These are phyloP conservation scores for Leptopilina myrica DNA, from an alignment of 2,888 invertebrate species.

Conservation along the genomic window DNA sequence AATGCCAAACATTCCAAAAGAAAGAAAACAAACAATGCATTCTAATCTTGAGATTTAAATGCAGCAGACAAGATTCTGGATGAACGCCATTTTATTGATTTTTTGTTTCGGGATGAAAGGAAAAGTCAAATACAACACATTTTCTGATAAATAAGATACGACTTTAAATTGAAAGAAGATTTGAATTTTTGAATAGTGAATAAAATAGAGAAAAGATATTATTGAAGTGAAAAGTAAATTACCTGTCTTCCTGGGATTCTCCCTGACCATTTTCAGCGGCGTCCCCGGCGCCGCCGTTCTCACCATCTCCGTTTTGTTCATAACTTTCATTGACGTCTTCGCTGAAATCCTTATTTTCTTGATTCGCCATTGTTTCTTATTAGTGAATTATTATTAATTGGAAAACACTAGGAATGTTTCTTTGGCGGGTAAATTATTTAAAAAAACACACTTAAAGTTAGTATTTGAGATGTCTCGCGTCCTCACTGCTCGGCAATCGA, in stretches of 20 bases:
- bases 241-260: conserved; percentile 76
- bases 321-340: conserved; percentile 68
- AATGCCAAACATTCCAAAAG: neutral
- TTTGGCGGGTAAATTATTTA: conserved; percentile 25
- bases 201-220: neutral
- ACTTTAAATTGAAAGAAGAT: conserved; percentile 11
- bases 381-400: conserved; percentile 49
- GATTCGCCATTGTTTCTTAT: conserved; percentile 69
- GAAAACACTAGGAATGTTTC: conserved; percentile 36
- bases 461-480: conserved; percentile 56
- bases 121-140: neutral
- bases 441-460: neutral
- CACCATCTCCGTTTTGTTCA: conserved; percentile 79
- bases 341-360: conserved; percentile 76
- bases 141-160: conserved; percentile 3
- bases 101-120: neutral
- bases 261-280: conserved; percentile 82
- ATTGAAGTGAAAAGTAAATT: conserved; percentile 58
- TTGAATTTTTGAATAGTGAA: neutral
- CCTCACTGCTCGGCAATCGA: conserved; percentile 70
- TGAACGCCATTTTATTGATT: conserved; percentile 29
- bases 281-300: conserved; percentile 84
- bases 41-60: neutral
- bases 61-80: conserved; percentile 10
- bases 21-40: neutral